Evolutionary conservation across 2,797 vertebrate species (phyloP), one percentile per base, ranked within the genome.

Genomic region (Zenarchopterus dispar): DNA sequence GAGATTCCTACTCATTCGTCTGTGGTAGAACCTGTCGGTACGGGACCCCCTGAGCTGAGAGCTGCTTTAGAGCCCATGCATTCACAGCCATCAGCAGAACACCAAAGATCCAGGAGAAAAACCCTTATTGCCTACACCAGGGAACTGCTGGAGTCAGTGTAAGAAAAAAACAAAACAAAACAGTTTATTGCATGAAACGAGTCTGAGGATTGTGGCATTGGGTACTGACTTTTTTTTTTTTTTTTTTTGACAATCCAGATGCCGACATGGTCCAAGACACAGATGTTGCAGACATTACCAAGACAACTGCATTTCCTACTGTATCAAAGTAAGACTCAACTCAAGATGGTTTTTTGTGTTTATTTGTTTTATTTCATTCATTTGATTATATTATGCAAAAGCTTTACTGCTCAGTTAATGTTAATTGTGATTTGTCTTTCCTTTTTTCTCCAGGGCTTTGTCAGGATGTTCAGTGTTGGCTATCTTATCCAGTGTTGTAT

Each of bases 401-500:
- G 8, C 44, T 56, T 46, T 26, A 8, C 18, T 45, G 15, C 6
- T 48, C 8, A 5, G 6, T 52, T 13, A 23, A 18, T 17, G 18
- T 16, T 16, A 45, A 26, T 50, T 8, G 18, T 6, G 24, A 51
- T 43, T 5, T 44, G 22, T 55, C 31, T 8, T 5, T 62, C 33
- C 44, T 74, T 43, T 49, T 45, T 24, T 7, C 26, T 56, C 0
- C 79, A 99, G 98, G 96, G 97, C 56, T 99, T 99, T 79, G 88
- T 99, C 85, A 92, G 97, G 84, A 99, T 99, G 98, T 99, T 99
- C 83, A 98, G 98, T 6, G 91, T 99, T 0, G 98, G 98, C 46
- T 99, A 97, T 85, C 86, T 99, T 90, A 99, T 99, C 88, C 98
- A 99, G 85, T 99, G 97, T 87, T 99, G 97, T 90, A 94, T 99